phyloP scores from a whole-genome alignment of 2,113 vertebrate species.

The Anhinga anhinga region DNA sequence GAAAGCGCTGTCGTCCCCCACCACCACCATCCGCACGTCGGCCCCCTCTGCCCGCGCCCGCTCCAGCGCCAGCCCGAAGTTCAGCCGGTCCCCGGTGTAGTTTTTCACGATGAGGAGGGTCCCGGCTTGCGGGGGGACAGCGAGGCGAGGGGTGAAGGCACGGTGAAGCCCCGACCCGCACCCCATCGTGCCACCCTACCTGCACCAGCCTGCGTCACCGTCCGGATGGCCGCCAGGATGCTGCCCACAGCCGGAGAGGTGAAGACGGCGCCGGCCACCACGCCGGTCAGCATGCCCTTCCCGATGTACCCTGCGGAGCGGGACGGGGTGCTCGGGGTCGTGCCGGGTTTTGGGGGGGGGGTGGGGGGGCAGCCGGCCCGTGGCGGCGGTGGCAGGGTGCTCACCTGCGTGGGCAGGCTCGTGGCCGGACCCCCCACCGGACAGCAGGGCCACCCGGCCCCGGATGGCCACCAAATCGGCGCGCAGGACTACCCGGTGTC shows the following conservation, averaged over 20 bases:
- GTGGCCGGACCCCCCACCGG: slow-evolving; percentile 92
- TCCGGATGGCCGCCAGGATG: slow-evolving; percentile 87
- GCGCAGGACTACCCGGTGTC: slow-evolving; percentile 86
- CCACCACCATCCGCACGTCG: slow-evolving; percentile 82
- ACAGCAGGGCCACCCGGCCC: slow-evolving; percentile 87
- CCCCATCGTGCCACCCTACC: neutral
- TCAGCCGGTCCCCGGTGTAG: slow-evolving; percentile 94
- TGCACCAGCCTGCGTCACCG: slow-evolving; percentile 80
- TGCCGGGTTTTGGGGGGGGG: too few species aligned
- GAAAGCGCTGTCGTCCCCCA: slow-evolving; percentile 92
- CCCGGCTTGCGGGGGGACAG: slow-evolving; percentile 50
- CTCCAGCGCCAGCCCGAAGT: slow-evolving; percentile 91
- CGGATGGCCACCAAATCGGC: slow-evolving; percentile 77
- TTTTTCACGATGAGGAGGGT: slow-evolving; percentile 94
- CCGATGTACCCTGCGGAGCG: slow-evolving; percentile 85
- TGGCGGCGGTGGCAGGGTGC: accelerated
- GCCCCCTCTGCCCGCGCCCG: slow-evolving; percentile 81
- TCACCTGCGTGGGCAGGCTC: slow-evolving; percentile 92
- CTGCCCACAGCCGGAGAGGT: slow-evolving; percentile 90
- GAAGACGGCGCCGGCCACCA: slow-evolving; percentile 88
- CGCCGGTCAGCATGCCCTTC: slow-evolving; percentile 90
- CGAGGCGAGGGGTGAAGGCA: neutral
- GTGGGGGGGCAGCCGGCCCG: accelerated
- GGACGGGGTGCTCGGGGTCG: accelerated
- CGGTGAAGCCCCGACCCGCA: accelerated